Evolutionary conservation across 2,888 invertebrate species (phyloP).

Genomic region (Odontomyia ornata): DNA sequence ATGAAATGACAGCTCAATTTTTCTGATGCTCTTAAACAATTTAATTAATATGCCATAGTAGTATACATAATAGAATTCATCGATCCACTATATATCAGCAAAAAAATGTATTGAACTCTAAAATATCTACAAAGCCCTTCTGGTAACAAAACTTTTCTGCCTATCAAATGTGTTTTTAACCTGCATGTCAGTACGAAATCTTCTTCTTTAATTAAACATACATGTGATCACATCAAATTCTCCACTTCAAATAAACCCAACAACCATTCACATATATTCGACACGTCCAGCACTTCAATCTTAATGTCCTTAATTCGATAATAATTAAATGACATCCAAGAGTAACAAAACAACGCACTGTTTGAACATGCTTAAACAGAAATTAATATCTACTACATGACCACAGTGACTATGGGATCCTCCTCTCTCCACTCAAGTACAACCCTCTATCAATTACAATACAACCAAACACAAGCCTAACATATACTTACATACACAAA

Average conservation of each 20-base stretch:
- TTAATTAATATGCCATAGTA: too few relatives aligned
- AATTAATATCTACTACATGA: slow-evolving; percentile 23
- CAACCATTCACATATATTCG: background rate
- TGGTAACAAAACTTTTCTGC: too few relatives aligned
- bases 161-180: too few relatives aligned
- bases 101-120: too few relatives aligned
- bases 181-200: too few relatives aligned
- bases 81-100: too few relatives aligned
- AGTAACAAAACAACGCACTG: background rate
- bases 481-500: background rate
- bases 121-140: too few relatives aligned
- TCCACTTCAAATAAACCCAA: background rate
- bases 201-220: too few relatives aligned
- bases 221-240: too few relatives aligned
- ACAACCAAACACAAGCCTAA: background rate
- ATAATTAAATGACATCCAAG: slow-evolving; percentile 12
- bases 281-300: slow-evolving; percentile 3
- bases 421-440: background rate
- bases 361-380: slow-evolving; percentile 20
- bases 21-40: too few relatives aligned
- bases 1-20: too few relatives aligned
- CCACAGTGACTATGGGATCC: background rate
- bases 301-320: slow-evolving; percentile 15
- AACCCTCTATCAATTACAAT: background rate
- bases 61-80: too few relatives aligned